These are phyloP conservation scores for Acronicta leporina DNA, from an alignment of 2,888 invertebrate species.

Conservation along the genomic window DNA sequence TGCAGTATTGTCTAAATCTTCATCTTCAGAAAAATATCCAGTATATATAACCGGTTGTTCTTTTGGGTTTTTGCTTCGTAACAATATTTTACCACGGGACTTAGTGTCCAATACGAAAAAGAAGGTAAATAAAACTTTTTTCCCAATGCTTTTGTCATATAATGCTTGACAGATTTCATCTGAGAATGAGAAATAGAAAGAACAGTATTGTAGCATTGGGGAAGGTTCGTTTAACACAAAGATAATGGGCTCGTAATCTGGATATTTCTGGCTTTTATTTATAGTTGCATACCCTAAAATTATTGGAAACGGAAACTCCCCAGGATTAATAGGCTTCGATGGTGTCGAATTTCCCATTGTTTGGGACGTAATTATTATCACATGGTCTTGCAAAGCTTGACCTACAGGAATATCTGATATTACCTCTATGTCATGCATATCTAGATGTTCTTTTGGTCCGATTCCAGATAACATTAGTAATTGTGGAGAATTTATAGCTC, in stretches of 20 bases:
- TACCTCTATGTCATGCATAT: conserved; percentile 66
- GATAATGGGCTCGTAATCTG: conserved; percentile 69
- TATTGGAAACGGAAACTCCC: conserved; percentile 60
- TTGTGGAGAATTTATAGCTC: conserved; percentile 81
- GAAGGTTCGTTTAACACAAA: conserved; percentile 45
- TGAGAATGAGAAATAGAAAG: conserved; percentile 45
- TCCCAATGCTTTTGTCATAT: conserved; percentile 43
- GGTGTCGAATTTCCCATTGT: conserved; percentile 65
- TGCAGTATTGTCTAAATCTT: conserved; percentile 82
- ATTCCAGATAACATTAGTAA: conserved; percentile 84
- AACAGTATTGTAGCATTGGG: conserved; percentile 38
- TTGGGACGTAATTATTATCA: conserved; percentile 61
- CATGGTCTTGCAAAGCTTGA: conserved; percentile 80
- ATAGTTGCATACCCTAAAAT: conserved; percentile 81
- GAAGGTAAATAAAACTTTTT: conserved; percentile 42
- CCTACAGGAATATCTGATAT: conserved; percentile 81
- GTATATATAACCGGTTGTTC: conserved; percentile 89
- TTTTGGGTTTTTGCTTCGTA: conserved; percentile 85
- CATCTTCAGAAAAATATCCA: conserved; percentile 86
- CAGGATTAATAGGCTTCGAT: conserved; percentile 52
- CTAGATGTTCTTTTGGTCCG: conserved; percentile 76
- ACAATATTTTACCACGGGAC: conserved; percentile 85
- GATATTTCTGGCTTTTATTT: conserved; percentile 85
- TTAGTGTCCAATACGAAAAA: conserved; percentile 73
- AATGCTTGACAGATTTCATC: conserved; percentile 56